Evolutionary conservation across 2,797 vertebrate genomes (phyloP), one percentile per base, ranked within the genome.

Genomic region (Chloroceryle inda): DNA sequence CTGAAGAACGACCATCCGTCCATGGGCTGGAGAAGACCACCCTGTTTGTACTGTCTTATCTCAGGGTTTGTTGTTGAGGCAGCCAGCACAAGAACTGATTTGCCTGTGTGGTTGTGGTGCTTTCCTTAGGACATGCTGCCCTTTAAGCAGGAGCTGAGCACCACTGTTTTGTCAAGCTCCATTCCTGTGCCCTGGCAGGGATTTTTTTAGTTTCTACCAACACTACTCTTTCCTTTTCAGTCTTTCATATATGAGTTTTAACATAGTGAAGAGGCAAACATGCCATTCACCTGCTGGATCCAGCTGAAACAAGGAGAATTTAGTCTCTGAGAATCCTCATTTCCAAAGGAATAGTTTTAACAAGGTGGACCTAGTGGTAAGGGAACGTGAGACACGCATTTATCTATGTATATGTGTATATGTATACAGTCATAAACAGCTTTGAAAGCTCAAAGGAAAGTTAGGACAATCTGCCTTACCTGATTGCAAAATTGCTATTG

Each of bases 391-490:
- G 82, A 44, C 13, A 8, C 19, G 5, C 40, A 47, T 88, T 78
- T 75, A 16, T 59, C 66, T 44, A 3, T 0, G 2, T 52, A 14
- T 55, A 17, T 45, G 13, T 73, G 9, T 63, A 12, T 42, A 53
- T 11, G 7, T 35, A 19, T 11, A 38, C 49, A 62, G 66, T 31
- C 75, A 33, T 29, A 89, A 93, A 53, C 31, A 66, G 38, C 66
- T 64, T 44, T 72, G 75, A 89, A 86, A 80, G 37, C 53, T 88
- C 49, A 33, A 13, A 72, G 53, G n/a, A 78, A 83, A 76, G 20
- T 63, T n/a, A 29, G 35, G 55, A 40, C 9, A 18, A 11, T 85
- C 75, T 84, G 10, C 55, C 53, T 52, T 62, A 35, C 23, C 82
- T 85, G 49, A 74, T 42, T 72, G 66, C 26, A 88, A 72, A 78